These are phyloP conservation scores for Lytechinus pictus DNA, from an alignment of 35 echinoderm and acorn worm genomes.

Conservation along the genomic window DNA sequence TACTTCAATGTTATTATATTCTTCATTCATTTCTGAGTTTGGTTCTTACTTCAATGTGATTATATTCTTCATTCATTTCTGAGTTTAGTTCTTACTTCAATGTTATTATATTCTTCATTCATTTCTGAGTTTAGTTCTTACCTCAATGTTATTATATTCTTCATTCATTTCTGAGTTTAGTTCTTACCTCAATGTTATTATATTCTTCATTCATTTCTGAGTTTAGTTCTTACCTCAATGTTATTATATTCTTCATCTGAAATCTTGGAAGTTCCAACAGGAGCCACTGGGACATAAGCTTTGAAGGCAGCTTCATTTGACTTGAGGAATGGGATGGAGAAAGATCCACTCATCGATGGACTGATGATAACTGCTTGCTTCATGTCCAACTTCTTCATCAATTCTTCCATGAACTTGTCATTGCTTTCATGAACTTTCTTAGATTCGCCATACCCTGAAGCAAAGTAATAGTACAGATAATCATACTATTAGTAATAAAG, in stretches of 20 bases:
- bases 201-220: neutral
- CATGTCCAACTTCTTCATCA: constrained; percentile 56
- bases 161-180: no score
- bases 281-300: constrained; percentile 86
- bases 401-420: constrained; percentile 50
- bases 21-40: neutral
- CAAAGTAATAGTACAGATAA: neutral
- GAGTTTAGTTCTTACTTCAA: no score
- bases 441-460: constrained; percentile 68
- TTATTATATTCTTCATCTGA: constrained; percentile 56
- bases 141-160: no score
- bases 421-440: constrained; percentile 1
- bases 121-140: no score
- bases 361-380: constrained; percentile 70
- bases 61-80: constrained; percentile 68
- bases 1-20: no score
- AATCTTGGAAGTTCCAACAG: constrained; percentile 63
- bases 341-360: constrained; percentile 92
- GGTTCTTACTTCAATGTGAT: constrained; percentile 54
- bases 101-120: no score
- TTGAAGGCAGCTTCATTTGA: constrained; percentile 62
- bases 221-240: constrained; percentile 54
- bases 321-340: constrained; percentile 67
- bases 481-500: neutral
- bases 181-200: no score